Evolutionary conservation across 2,888 invertebrate species (phyloP), one percentile per base, ranked within the genome.

Genomic region (Sinhomidia bicolor): DNA sequence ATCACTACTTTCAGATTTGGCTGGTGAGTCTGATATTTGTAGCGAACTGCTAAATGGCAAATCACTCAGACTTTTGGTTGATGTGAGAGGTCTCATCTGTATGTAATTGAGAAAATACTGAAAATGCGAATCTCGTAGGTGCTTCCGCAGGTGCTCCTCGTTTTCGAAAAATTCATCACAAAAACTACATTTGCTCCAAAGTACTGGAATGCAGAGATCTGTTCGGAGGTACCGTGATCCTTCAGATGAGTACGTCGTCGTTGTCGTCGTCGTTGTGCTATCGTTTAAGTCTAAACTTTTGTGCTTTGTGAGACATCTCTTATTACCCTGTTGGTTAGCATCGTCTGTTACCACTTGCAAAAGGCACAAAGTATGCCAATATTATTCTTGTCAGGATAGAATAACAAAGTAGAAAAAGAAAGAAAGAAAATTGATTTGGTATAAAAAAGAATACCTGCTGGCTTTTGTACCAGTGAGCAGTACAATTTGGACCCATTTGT

Each of bases 11-110:
- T 71, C 83, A 71, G 29, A 54, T 51, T 62, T 68, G 17, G 9
- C 5, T 20, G 71, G 71, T 1, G 81, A 74, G 14, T 87, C 87
- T 23, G 81, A 81, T 29, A 87, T 44, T 47, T 87, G 71, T 5
- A 87, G 62, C 10, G 87, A 80, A 47, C 87, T 87, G 71, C 87
- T 87, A 80, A 87, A 86, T 80, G 79, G 85, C 80, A 86, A 80
- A 71, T 87, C 87, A 32, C 87, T 87, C 87, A 87, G 87, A 87
- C 87, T 87, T 87, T 87, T 87, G 20, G 87, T 87, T 87, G 87
- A 71, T 20, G 87, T 87, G 20, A 87, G 60, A 74, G 87, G 87
- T 81, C 81, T 54, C 81, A 86, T 36, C 47, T 86, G 65, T 57
- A 87, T 32, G 26, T 87, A 87, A 62, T 89, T 83, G 32, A 88